These are phyloP conservation scores for Lepidurus packardi DNA, from an alignment of 1,140 invertebrate genomes.

Conservation along the genomic window DNA sequence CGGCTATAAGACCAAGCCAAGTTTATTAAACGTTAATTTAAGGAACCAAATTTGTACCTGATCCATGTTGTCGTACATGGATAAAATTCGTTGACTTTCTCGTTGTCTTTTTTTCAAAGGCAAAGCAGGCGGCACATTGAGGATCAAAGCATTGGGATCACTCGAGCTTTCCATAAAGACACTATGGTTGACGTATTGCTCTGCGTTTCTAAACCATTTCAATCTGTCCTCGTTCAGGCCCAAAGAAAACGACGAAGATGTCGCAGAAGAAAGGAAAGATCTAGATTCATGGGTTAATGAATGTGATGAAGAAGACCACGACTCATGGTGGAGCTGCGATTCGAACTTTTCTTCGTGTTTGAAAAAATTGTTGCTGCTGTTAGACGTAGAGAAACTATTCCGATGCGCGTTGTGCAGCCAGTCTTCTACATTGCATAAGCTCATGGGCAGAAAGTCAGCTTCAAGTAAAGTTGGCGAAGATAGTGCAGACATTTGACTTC, in stretches of 20 bases:
- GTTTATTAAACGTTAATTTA: too few relatives aligned
- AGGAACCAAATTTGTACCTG: conserved; percentile 28
- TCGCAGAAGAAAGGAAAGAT: conserved; percentile 11
- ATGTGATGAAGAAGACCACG: not conserved
- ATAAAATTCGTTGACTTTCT: conserved; percentile 54
- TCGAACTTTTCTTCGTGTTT: conserved; percentile 28
- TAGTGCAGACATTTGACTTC: conserved; percentile 36
- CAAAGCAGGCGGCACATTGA: conserved; percentile 54
- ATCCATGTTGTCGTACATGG: conserved; percentile 65
- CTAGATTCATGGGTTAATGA: not conserved
- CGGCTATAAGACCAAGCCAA: conserved; percentile 4
- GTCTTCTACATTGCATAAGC: not conserved
- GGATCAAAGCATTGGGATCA: conserved; percentile 33
- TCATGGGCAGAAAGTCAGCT: conserved; percentile 26
- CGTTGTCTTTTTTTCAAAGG: conserved; percentile 55
- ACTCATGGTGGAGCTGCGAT: conserved; percentile 1
- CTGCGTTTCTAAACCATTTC: conserved; percentile 17
- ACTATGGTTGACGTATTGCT: conserved; percentile 6
- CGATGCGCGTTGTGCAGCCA: conserved; percentile 25
- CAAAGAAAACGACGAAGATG: conserved; percentile 30
- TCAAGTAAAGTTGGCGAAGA: conserved; percentile 24
- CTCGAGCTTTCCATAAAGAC: conserved; percentile 22
- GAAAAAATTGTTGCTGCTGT: conserved; percentile 12
- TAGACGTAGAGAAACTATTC: conserved; percentile 30
- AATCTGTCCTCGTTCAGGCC: not conserved